Evolutionary conservation across 2,888 invertebrate species (phyloP).

Genomic region (Gasteruption jaculator): DNA sequence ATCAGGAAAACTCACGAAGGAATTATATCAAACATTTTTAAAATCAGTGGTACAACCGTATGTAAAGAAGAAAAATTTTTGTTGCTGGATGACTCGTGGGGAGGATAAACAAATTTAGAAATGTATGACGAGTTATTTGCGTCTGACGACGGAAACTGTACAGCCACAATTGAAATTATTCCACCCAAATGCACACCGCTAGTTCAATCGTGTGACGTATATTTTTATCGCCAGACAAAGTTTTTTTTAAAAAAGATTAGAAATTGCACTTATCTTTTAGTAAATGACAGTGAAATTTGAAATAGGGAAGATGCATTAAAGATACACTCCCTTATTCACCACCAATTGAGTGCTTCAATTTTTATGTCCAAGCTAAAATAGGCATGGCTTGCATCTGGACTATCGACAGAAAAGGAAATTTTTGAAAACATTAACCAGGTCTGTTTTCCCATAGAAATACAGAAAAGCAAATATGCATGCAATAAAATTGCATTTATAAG

Average conservation of each 20-base stretch:
- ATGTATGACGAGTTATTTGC: no score
- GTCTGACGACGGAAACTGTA: neutral
- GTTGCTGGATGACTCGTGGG: neutral
- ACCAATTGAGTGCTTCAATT: neutral
- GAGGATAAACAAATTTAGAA: neutral
- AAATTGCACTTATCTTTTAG: neutral
- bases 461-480: no score
- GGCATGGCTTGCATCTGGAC: neutral
- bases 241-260: neutral
- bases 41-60: neutral
- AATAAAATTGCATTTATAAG: no score
- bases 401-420: neutral
- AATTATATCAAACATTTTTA: neutral
- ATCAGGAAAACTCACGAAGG: neutral
- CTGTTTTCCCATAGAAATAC: slow-evolving; percentile 3
- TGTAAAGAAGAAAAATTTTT: neutral
- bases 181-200: neutral
- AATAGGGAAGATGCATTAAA: neutral
- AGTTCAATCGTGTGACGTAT: neutral
- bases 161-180: neutral
- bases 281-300: neutral
- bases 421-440: neutral
- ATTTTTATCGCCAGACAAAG: neutral
- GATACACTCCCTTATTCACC: neutral
- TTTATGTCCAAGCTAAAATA: neutral